Evolutionary conservation across 2,888 invertebrate species (phyloP).

Genomic region (Drosophila recens): DNA sequence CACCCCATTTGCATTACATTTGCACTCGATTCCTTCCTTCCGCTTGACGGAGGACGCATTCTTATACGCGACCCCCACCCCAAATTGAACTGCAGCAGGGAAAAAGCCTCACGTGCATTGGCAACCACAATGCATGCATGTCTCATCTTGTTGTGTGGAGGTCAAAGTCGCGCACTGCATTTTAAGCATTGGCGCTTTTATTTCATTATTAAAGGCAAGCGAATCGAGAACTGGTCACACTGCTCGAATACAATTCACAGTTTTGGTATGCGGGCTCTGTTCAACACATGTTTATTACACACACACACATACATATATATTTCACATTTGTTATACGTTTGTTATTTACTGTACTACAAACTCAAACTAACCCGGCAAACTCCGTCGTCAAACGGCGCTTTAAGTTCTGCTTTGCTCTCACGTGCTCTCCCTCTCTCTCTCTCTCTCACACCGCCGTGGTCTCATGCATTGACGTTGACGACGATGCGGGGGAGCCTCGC

Average conservation of each 20-base stretch:
- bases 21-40: conserved; percentile 56
- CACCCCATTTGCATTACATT: conserved; percentile 17
- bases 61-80: too few species aligned
- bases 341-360: conserved; percentile 16
- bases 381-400: conserved; percentile 57
- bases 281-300: conserved; percentile 39
- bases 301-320: too few species aligned
- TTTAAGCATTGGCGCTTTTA: conserved; percentile 26
- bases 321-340: too few species aligned
- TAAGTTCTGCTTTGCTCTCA: conserved; percentile 39
- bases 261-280: conserved; percentile 27
- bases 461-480: conserved; percentile 54
- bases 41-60: conserved; percentile 40
- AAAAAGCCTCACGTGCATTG: conserved; percentile 73
- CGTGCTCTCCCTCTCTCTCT: conserved; percentile 16
- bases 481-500: conserved; percentile 65
- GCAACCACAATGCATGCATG: conserved; percentile 30
- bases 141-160: conserved; percentile 44
- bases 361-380: too few species aligned
- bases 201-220: background rate
- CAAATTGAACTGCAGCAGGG: conserved; percentile 43
- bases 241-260: conserved; percentile 20
- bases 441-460: conserved; percentile 24
- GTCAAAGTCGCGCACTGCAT: too few species aligned
- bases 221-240: conserved; percentile 38